A percentile compares a stretch with the other conserved stretches of the same genome.
phyloP scores from a whole-genome alignment of 2,888 invertebrate genomes.

The Brenthis daphne region DNA sequence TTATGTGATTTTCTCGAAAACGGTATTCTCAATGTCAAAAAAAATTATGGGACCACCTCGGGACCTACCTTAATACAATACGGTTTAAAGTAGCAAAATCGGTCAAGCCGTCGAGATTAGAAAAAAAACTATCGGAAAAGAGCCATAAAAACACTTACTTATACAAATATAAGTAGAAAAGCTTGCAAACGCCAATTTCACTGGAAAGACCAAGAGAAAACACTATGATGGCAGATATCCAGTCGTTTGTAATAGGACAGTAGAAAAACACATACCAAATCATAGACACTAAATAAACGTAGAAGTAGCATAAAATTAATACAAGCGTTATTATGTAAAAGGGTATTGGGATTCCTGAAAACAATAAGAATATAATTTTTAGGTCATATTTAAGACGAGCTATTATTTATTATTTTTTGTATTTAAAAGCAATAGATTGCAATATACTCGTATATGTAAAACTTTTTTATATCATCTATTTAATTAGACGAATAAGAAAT shows the following conservation, averaged over 20 bases:
- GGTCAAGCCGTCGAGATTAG: too few relatives aligned
- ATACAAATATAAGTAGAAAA: conserved; percentile 9
- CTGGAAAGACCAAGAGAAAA: conserved; percentile 17
- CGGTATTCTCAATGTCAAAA: too few relatives aligned
- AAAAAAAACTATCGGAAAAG: neutral
- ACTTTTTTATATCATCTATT: too few relatives aligned
- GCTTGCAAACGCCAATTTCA: conserved; percentile 36
- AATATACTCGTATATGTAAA: too few relatives aligned
- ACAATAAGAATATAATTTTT: neutral
- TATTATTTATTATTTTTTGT: too few relatives aligned
- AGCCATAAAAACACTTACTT: conserved; percentile 2
- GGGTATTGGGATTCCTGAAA: conserved; percentile 48
- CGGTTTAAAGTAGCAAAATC: too few relatives aligned
- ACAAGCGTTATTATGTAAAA: conserved; percentile 46
- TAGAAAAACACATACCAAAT: conserved; percentile 54
- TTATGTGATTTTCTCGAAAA: too few relatives aligned
- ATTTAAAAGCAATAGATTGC: too few relatives aligned
- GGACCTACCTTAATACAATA: too few relatives aligned
- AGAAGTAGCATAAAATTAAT: conserved; percentile 47
- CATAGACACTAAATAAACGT: conserved; percentile 53
- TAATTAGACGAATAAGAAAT: too few relatives aligned
- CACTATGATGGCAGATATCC: conserved; percentile 12
- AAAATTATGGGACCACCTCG: too few relatives aligned
- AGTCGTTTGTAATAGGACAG: conserved; percentile 28
- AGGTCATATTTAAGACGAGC: too few relatives aligned